phyloP scores from a whole-genome alignment of 2,113 vertebrate genomes.

The Maccullochella peelii region DNA sequence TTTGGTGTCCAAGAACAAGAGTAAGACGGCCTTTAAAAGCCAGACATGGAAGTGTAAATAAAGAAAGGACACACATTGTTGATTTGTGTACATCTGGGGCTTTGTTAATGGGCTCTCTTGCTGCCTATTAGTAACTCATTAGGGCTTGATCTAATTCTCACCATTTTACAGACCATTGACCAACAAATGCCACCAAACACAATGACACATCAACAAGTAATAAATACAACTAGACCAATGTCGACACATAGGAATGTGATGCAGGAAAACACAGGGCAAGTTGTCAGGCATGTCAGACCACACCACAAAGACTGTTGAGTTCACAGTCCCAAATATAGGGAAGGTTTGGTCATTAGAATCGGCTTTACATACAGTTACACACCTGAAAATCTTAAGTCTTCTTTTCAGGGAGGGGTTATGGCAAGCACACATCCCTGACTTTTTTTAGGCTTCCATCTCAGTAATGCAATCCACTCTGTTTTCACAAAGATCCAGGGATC shows the following conservation, averaged over 20 bases:
- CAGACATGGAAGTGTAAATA: slow-evolving; percentile 22
- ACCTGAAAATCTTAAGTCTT: background rate
- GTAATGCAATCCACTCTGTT: slow-evolving; percentile 50
- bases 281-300: background rate
- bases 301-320: background rate
- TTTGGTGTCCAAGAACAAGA: slow-evolving; percentile 16
- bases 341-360: background rate
- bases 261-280: background rate
- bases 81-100: slow-evolving; percentile 31
- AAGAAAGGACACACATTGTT: slow-evolving; percentile 12
- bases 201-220: background rate
- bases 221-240: background rate
- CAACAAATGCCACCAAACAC: slow-evolving; percentile 18
- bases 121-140: slow-evolving; percentile 26
- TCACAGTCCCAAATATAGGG: background rate
- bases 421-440: slow-evolving; percentile 25
- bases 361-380: slow-evolving; percentile 18
- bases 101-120: slow-evolving; percentile 39
- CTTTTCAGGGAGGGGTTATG: slow-evolving; percentile 1
- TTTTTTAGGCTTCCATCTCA: slow-evolving; percentile 28
- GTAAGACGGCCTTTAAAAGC: background rate
- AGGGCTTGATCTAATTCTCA: slow-evolving; percentile 26
- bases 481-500: slow-evolving; percentile 68
- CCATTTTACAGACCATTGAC: slow-evolving; percentile 38
- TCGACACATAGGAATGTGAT: background rate